A percentile compares a stretch with the other conserved stretches of the same genome.
Conservation (phyloP, 2,797 vertebrate genomes). For the Dallia pectoralis region DNA sequence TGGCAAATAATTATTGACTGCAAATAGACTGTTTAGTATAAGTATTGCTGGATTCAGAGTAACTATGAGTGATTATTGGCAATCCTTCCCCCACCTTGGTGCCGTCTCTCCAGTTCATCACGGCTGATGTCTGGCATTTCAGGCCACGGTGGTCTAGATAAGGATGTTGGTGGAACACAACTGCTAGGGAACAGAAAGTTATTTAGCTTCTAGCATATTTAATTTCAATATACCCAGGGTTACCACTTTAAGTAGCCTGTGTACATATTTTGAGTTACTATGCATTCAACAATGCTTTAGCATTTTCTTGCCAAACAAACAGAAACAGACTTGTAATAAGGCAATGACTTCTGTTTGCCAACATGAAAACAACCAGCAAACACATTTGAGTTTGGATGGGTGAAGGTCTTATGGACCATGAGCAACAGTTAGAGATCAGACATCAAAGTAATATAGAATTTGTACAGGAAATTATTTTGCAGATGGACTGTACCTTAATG, state of each 20-base stretch:
- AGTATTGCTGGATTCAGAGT: neutral
- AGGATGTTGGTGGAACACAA: conserved; percentile 78
- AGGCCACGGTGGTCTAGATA: conserved; percentile 85
- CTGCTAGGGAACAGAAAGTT: conserved; percentile 46
- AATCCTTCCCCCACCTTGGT: conserved; percentile 58
- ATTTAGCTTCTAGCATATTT: neutral
- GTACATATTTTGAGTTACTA: too few relatives aligned
- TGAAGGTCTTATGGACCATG: neutral
- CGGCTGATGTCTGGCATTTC: conserved; percentile 61
- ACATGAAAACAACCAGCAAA: too few relatives aligned
- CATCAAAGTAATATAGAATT: neutral
- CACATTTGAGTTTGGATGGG: neutral
- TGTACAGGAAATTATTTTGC: neutral
- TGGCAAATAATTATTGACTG: neutral
- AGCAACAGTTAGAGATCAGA: neutral
- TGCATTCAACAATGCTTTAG: too few relatives aligned
- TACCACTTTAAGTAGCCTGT: too few relatives aligned
- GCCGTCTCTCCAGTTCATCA: conserved; percentile 69
- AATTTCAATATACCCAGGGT: neutral
- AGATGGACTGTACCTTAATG: conserved; percentile 25
- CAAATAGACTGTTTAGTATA: neutral
- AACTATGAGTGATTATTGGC: neutral
- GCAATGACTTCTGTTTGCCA: too few relatives aligned
- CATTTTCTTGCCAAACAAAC: too few relatives aligned
- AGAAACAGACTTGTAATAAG: too few relatives aligned